Base-by-base conservation (phyloP, 1,140 invertebrate species). In the Drosophila ohnishii region DNA sequence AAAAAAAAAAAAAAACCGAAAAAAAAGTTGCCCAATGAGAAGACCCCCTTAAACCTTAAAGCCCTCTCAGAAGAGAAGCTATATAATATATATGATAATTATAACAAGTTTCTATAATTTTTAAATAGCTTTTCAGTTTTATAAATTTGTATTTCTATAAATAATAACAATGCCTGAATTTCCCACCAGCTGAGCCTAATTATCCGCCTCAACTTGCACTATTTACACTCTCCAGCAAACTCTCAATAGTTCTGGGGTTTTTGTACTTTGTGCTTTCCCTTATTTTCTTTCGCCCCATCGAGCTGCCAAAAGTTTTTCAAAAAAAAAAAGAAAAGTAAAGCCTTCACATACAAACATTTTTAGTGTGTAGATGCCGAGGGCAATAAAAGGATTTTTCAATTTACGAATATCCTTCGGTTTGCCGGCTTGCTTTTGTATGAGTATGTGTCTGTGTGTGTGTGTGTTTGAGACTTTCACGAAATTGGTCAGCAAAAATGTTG, bases 401-500 rank as follows among this genome's bases (percentile, higher is more conserved):
- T 56, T 70, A 35, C 66, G 37, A 40, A 71, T 47, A 57, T 37
- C 50, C 67, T 71, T 70, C 50, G n/a, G n/a, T 48, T 53, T 14
- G 19, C n/a, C 9, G 5, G 11, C 11, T 22, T 35, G 19, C 45
- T 45, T 37, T 56, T 74, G 48, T 48, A 16, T 34, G 40, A 35
- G 39, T 40, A 11, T 34, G 10, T 16, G 8, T 39, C n/a, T 9
- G 14, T 57, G 40, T 10, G 47, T 25, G 39, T 62, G 34, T 34
- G 53, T 19, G 45, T 56, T 51, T 53, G 39, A 47, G 47, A 48
- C 19, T 69, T 40, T 69, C 64, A 39, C 16, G 48, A 75, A 76
- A 76, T 76, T 75, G 73, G 73, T 76, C 73, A 76, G 73, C 72
- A 67, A 56, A 71, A 76, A 48, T 75, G 28, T 37, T 35, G 51